Evolutionary conservation across 1,140 invertebrate species (phyloP).

Genomic region (Sipha flava): DNA sequence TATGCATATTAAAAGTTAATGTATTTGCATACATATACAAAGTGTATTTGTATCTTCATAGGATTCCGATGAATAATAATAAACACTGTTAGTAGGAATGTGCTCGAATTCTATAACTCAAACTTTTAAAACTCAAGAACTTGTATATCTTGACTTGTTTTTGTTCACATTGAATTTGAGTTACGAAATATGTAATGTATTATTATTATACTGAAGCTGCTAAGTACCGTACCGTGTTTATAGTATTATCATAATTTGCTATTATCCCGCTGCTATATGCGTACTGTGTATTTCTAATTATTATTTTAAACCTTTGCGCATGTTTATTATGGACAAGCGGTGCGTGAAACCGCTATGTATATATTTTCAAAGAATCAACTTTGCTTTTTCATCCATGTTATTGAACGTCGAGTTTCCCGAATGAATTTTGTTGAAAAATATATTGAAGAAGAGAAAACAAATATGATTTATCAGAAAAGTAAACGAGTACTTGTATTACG

Average conservation of each 20-base stretch:
- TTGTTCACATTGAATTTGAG: too few relatives aligned
- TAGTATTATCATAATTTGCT: too few relatives aligned
- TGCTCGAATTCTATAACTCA: too few relatives aligned
- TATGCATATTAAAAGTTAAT: neutral
- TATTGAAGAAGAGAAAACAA: neutral
- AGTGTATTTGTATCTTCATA: too few relatives aligned
- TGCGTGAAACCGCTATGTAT: neutral
- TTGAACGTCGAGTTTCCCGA: neutral
- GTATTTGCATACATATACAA: neutral
- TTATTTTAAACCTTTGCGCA: neutral
- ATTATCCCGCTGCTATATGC: too few relatives aligned
- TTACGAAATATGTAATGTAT: too few relatives aligned
- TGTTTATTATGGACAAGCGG: neutral
- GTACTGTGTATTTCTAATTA: neutral
- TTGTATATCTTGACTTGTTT: too few relatives aligned
- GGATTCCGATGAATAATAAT: neutral
- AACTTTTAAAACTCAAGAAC: too few relatives aligned
- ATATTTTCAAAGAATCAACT: neutral
- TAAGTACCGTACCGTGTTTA: too few relatives aligned
- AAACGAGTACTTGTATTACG: too few relatives aligned
- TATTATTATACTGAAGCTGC: neutral
- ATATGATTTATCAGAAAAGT: too few relatives aligned
- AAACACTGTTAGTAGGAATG: too few relatives aligned
- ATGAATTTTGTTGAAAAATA: neutral
- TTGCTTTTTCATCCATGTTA: slow-evolving; percentile 15